Conservation (phyloP, 1,140 invertebrate species). For the Octopus bimaculoides region DNA sequence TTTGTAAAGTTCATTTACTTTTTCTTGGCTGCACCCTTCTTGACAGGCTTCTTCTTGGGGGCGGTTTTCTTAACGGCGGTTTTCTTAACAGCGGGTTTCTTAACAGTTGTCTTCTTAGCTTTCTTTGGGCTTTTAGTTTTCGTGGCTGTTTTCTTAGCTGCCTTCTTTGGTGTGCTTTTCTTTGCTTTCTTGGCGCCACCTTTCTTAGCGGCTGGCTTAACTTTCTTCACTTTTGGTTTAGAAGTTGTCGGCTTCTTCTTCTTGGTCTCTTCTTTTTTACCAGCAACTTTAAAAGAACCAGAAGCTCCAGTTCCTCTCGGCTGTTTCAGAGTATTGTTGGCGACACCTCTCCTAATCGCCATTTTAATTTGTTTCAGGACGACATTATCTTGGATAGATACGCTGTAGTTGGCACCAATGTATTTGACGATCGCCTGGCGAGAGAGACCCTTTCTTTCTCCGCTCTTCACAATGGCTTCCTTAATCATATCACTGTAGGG, state of each 20-base stretch:
- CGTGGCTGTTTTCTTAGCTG: background rate
- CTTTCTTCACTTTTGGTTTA: constrained; percentile 24
- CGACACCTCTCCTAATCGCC: constrained; percentile 44
- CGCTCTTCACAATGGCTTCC: too few relatives aligned
- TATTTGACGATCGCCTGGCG: constrained; percentile 55
- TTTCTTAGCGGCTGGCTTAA: constrained; percentile 23
- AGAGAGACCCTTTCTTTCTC: constrained; percentile 46
- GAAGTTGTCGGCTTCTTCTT: constrained; percentile 28
- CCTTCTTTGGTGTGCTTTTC: constrained; percentile 26
- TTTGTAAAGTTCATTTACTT: too few relatives aligned
- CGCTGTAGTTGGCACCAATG: constrained; percentile 52
- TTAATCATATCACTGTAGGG: too few relatives aligned
- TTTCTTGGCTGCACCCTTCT: too few relatives aligned
- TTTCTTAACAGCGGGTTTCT: background rate
- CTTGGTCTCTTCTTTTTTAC: constrained; percentile 37
- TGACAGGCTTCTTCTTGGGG: too few relatives aligned
- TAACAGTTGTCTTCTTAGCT: background rate
- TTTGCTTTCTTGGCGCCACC: constrained; percentile 28
- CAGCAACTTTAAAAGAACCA: constrained; percentile 46
- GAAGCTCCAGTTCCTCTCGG: constrained; percentile 52
- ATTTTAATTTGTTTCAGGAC: constrained; percentile 45
- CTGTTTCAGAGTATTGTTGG: constrained; percentile 44
- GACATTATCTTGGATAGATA: constrained; percentile 40
- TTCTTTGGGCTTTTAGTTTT: constrained; percentile 9
- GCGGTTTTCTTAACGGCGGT: background rate